Conservation (phyloP, 2,113 vertebrate species). For the Callorhinus ursinus region DNA sequence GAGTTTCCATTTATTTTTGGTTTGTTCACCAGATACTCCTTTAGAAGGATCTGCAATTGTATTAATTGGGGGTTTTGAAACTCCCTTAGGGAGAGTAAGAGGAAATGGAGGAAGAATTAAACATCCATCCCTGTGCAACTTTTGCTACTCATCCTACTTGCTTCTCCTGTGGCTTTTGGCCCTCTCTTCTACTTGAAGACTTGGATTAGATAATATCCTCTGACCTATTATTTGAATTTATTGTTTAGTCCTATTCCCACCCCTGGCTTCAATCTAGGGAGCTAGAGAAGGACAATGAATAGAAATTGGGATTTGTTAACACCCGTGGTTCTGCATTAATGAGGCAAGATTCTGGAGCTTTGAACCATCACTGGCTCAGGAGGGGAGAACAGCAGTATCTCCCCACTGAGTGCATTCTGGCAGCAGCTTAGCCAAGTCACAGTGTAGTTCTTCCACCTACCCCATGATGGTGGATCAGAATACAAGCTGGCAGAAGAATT, state of each 20-base stretch:
- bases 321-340: slow-evolving; percentile 40
- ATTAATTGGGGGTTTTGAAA: slow-evolving; percentile 40
- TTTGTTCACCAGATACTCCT: neutral
- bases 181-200: slow-evolving; percentile 7
- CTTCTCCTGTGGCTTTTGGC: neutral
- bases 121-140: neutral
- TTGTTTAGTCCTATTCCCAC: neutral
- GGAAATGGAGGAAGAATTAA: slow-evolving; percentile 12
- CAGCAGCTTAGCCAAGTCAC: neutral
- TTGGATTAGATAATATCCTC: slow-evolving; percentile 15
- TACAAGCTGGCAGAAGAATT: neutral
- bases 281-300: neutral
- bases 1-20: slow-evolving; percentile 47
- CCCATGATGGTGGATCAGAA: neutral
- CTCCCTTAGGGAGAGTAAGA: neutral
- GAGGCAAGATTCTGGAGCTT: neutral
- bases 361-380: neutral
- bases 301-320: slow-evolving; percentile 25
- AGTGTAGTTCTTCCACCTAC: neutral
- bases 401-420: neutral
- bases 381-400: neutral
- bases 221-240: slow-evolving; percentile 38
- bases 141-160: neutral
- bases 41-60: neutral
- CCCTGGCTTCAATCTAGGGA: neutral